Base-by-base conservation (phyloP, 2,113 vertebrate species). In the Oryzias javanicus region DNA sequence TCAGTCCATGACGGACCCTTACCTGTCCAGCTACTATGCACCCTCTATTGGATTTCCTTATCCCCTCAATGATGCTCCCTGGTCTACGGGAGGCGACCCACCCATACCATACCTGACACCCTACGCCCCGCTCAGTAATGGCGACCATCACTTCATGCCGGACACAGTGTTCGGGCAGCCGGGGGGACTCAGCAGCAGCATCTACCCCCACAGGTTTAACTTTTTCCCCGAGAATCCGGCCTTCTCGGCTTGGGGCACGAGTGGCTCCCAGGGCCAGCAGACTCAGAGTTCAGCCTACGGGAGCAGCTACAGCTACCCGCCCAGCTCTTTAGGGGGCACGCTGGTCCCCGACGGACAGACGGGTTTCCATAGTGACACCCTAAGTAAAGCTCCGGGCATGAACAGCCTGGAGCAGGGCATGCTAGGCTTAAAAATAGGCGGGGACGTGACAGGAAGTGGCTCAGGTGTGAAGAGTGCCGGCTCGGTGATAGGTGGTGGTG, bases 161-260 rank as follows among this genome's bases (percentile, higher is more conserved):
- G 97, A 98, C 91, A 96, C 97, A 0, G 95, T 98, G 58, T 98
- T 98, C 50, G 96, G 96, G 77, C 96, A 98, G 84, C 96, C 96
- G 0, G 95, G 97, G 0, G 95, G 96, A 10, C 90, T 98, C 85
- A 96, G 96, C 67, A 97, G 91, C 89, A 98, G 91, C 73, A 95
- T 97, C 84, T 98, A 98, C 27, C 96, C 95, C 18, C 97, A 98
- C 83, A 89, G 96, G 55, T 98, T 99, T 87, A 97, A 96, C 74
- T 99, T 98, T 22, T 98, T 99, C 86, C 96, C 97, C 0, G 97
- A 98, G 89, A 97, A 96, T 75, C 97, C 96, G 16, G 94, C 95
- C 15, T 99, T 99, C 84, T 98, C 97, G 0, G 92, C 97, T 12
- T 99, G 97, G 97, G 96, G 96, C 46, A 93, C 96, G 7, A 94